Evolutionary conservation across 1,140 invertebrate genomes (phyloP).

Genomic region (Caenorhabditis briggsae): DNA sequence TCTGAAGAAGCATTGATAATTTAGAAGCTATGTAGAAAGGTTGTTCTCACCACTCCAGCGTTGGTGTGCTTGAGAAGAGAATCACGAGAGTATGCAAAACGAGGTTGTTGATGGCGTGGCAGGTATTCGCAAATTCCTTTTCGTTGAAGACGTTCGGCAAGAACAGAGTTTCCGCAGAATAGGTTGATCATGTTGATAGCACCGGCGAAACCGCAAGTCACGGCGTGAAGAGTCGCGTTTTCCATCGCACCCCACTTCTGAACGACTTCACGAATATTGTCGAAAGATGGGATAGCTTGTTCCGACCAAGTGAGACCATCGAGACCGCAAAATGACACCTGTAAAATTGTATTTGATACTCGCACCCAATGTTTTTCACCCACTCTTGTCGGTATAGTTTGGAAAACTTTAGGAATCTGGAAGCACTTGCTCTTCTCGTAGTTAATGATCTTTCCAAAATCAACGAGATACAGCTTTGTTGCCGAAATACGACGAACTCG

Average conservation of each 20-base stretch:
- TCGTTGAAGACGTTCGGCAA: conserved; percentile 22
- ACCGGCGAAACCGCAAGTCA: not conserved
- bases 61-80: conserved; percentile 19
- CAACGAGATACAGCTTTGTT: conserved; percentile 18
- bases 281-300: conserved; percentile 12
- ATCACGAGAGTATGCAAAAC: conserved; percentile 10
- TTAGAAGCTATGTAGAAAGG: not conserved
- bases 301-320: conserved; percentile 8
- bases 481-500: conserved; percentile 23
- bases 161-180: conserved; percentile 6
- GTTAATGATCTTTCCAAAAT: conserved; percentile 4
- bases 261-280: conserved; percentile 43
- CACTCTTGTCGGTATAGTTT: conserved; percentile 29
- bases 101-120: conserved; percentile 4
- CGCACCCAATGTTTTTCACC: no score
- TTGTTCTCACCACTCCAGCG: not conserved
- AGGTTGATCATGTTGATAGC: conserved; percentile 46
- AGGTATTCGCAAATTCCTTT: conserved; percentile 33
- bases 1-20: not conserved
- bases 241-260: conserved; percentile 31
- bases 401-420: conserved; percentile 31
- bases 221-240: conserved; percentile 21
- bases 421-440: conserved; percentile 16
- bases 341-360: no score
- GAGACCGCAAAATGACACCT: conserved; percentile 15